Conservation (phyloP, 2,797 vertebrate genomes). For the Hafferia zeledoni region DNA sequence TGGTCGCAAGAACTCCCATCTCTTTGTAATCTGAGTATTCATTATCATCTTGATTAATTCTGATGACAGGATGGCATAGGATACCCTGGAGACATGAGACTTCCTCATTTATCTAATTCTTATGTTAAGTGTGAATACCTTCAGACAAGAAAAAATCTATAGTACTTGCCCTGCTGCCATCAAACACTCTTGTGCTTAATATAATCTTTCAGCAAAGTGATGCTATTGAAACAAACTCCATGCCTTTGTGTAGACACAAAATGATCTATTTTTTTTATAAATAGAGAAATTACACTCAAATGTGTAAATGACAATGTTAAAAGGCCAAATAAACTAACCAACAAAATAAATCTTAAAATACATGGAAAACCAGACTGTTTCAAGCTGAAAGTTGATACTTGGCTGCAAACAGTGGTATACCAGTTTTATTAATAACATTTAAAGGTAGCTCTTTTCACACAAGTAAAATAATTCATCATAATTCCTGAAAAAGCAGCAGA, state of each 20-base stretch:
- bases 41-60: conserved; percentile 75
- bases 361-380: not conserved
- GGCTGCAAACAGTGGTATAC: not conserved
- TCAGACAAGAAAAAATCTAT: conserved; percentile 59
- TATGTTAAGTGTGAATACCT: conserved; percentile 71
- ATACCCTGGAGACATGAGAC: conserved; percentile 60
- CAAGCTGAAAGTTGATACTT: not conserved
- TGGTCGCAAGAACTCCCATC: conserved; percentile 67
- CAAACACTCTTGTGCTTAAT: conserved; percentile 28
- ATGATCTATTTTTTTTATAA: not conserved
- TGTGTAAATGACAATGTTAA: not conserved
- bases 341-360: not conserved
- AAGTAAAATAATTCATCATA: not conserved
- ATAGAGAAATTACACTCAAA: not conserved
- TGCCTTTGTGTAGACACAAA: not conserved
- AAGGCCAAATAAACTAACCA: not conserved
- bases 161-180: conserved; percentile 51
- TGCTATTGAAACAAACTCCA: not conserved
- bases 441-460: not conserved
- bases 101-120: conserved; percentile 70
- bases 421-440: not conserved
- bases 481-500: not conserved
- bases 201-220: not conserved
- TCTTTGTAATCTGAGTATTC: conserved; percentile 77
- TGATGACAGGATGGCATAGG: conserved; percentile 53